Conservation (phyloP, 2,113 vertebrate species). For the Epinephelus cyanopodus region DNA sequence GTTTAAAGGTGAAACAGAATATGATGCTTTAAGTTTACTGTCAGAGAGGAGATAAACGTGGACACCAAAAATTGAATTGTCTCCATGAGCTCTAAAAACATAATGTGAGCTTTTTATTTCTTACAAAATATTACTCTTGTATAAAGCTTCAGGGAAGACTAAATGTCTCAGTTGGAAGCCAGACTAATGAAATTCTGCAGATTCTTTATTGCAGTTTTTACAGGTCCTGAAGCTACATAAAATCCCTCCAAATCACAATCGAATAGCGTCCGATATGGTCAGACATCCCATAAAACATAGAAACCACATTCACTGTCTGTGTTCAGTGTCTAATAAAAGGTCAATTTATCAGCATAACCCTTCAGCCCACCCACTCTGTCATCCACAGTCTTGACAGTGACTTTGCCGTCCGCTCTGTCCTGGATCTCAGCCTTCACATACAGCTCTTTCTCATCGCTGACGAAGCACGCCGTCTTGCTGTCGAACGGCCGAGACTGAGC, state of each 20-base stretch:
- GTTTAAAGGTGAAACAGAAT: conserved; percentile 15
- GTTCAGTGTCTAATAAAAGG: conserved; percentile 14
- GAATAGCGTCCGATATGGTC: not conserved
- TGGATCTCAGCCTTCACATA: conserved; percentile 87
- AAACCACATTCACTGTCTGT: not conserved
- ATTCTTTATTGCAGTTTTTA: conserved; percentile 26
- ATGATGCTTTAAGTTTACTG: not conserved
- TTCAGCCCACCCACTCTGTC: conserved; percentile 80
- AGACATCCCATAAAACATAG: not conserved
- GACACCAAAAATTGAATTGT: no score
- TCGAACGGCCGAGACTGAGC: conserved; percentile 88
- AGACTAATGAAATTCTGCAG: not conserved
- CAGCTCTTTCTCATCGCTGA: conserved; percentile 83
- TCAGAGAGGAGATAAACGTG: not conserved
- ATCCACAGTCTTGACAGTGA: conserved; percentile 86
- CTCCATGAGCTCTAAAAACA: not conserved
- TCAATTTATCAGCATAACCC: conserved; percentile 1
- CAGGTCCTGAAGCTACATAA: conserved; percentile 3
- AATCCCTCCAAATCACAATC: not conserved
- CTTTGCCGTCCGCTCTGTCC: conserved; percentile 77
- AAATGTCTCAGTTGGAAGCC: conserved; percentile 4
- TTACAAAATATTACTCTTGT: not conserved
- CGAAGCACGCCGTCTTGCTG: conserved; percentile 87
- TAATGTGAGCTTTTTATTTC: not conserved
- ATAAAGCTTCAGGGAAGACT: conserved; percentile 2